These are phyloP conservation scores for Rhabdophis nuchalis DNA, from an alignment of 2,797 vertebrate genomes.

Conservation along the genomic window DNA sequence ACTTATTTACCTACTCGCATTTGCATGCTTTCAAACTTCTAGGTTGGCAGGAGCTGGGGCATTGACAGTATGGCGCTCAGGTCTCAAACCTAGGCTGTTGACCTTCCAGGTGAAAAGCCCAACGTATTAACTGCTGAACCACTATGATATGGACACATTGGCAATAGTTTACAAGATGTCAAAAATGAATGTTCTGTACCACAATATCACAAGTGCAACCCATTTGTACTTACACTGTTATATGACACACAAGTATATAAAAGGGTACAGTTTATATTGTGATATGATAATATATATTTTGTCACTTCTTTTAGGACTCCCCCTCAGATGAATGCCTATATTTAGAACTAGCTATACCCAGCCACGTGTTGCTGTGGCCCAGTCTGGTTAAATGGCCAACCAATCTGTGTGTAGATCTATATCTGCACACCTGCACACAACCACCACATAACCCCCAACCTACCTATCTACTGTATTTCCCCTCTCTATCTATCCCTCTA, in stretches of 20 bases:
- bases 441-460: no score
- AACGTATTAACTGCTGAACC: not conserved
- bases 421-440: no score
- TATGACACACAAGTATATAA: not conserved
- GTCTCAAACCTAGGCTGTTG: not conserved
- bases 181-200: not conserved
- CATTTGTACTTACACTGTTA: not conserved
- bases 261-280: not conserved
- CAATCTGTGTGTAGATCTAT: no score
- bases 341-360: no score
- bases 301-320: not conserved
- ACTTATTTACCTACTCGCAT: not conserved
- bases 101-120: not conserved
- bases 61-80: not conserved
- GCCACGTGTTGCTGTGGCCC: no score
- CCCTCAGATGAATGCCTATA: no score
- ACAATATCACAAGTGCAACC: not conserved
- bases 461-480: no score
- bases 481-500: no score
- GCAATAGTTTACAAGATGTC: not conserved
- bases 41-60: not conserved
- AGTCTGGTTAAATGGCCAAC: no score
- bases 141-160: not conserved
- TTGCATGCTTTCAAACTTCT: not conserved
- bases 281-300: not conserved